A percentile compares a stretch with the other conserved stretches of the same genome.
These are phyloP conservation scores for Sylvia borin DNA, from an alignment of 2,797 vertebrate genomes.

Conservation along the genomic window DNA sequence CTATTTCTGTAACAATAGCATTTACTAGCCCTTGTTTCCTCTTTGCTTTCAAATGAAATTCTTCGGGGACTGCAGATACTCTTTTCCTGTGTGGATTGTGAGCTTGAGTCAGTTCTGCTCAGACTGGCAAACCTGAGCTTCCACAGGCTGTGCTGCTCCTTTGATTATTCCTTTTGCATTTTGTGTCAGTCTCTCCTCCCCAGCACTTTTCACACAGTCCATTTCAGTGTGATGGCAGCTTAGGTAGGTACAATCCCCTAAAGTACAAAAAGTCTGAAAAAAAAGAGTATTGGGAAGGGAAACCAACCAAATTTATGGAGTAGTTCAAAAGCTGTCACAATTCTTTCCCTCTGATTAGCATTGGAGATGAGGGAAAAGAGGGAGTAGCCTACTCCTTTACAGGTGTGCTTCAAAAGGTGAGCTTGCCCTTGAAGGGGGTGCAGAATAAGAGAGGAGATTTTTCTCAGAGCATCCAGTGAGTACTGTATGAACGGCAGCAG, in stretches of 20 bases:
- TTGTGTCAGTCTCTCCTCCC: neutral
- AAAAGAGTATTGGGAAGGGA: neutral
- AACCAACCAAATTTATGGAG: neutral
- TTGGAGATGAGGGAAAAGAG: neutral
- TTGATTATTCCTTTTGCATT: neutral
- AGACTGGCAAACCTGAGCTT: neutral
- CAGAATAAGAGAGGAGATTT: neutral
- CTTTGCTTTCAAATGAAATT: slow-evolving; percentile 13
- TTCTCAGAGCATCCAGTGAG: neutral
- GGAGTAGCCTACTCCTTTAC: neutral
- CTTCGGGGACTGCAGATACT: slow-evolving; percentile 9
- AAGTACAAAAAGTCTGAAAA: neutral
- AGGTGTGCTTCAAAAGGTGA: neutral
- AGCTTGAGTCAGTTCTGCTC: slow-evolving; percentile 12
- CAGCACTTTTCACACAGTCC: neutral
- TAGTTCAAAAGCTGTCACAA: neutral
- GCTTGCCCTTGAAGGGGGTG: neutral
- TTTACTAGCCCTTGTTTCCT: slow-evolving; percentile 51
- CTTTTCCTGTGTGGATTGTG: neutral
- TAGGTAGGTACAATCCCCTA: neutral
- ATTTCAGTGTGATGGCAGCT: neutral
- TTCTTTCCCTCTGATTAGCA: neutral
- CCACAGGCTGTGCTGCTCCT: neutral
- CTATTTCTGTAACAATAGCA: slow-evolving; percentile 56
- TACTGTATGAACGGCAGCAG: neutral